Evolutionary conservation across 2,797 vertebrate genomes (phyloP), one percentile per base, ranked within the genome.

Genomic region (Rhadinocentrus ornatus): DNA sequence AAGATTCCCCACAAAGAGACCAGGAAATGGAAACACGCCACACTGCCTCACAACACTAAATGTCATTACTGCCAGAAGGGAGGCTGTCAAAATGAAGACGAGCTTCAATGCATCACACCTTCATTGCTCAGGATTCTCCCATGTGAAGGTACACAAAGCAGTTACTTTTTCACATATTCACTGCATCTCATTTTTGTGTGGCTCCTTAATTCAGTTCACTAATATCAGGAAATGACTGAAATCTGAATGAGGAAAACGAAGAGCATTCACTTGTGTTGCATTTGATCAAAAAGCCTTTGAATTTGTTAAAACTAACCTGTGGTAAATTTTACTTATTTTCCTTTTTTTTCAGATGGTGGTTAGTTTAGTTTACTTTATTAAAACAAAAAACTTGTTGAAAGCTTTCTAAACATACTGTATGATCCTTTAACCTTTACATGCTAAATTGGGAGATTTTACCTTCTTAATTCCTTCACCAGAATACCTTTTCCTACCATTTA

Each of bases 41-140:
- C 77, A 89, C 81, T 86, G 86, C 69, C 85, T 87, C 62, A 73
- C 80, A 88, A 92, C 88, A 89, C 73, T 88, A 88, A 90, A 86
- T 90, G 81, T 89, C 86, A 89, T 91, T 89, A 90, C 62, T 52
- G 62, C 62, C 52, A 35, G 66, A 89, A 78, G 72, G 81, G 73
- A 89, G 84, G 83, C 80, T 88, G 88, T 91, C 83, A 85, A 89
- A 91, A 89, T 86, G 69, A 82, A 87, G 88, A 90, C 73, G 80
- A 81, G 86, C 80, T 78, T 71, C 71, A 82, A 68, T 63, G 61
- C 79, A 73, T 85, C 69, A 65, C 83, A 68, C 75, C 71, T 81
- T 59, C 69, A 72, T 78, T 56, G 35, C 82, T 78, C 57, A 70
- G 62, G 54, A 52, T 71, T 77, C 83, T 87, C 80, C 72, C 59